Evolutionary conservation across 2,797 vertebrate species (phyloP), one percentile per base, ranked within the genome.

Genomic region (Ptychobarbus kaznakovi): DNA sequence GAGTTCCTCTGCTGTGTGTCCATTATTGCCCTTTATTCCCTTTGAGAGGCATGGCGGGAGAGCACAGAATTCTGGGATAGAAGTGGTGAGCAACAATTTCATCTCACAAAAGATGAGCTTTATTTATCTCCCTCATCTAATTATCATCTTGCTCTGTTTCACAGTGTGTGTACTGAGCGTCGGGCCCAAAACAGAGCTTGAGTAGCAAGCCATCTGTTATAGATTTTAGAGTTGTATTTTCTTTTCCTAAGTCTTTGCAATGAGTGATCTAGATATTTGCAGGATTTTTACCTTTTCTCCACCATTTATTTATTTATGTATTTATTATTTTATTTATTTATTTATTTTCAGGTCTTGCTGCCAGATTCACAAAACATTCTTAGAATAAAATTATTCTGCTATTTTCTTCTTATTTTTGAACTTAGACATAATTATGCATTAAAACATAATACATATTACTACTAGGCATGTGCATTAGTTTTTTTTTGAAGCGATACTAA

Each of bases 41-140:
- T 81, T 85, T 38, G 56, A 83, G 83, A 78, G 42, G 51, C 85
- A 79, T 83, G 72, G 85, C 42, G 22, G 87, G 80, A 83, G 56
- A 78, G 76, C 40, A 28, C 32, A 65, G 81, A 82, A 81, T 87
- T 86, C 83, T 83, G 83, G 58, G 46, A 82, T 16, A 9, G n/a
- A 83, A 44, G 53, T 12, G 1, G 65, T 10, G 58, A 90, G 80
- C 77, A 77, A 88, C 85, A 87, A 73, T 80, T 87, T 87, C 87
- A 84, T 88, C 84, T 86, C 85, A 89, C 80, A 70, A 85, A 91
- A 85, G 72, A 86, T 63, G 15, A 69, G 46, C 42, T 89, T 90
- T 86, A 86, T 88, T 90, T 88, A 85, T 89, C 83, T 89, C 85
- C 87, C 79, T 79, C 44, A 84, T 85, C 86, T 89, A 87, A 88